Evolutionary conservation across 2,113 vertebrate species (phyloP).

Genomic region (Eolophus roseicapilla): DNA sequence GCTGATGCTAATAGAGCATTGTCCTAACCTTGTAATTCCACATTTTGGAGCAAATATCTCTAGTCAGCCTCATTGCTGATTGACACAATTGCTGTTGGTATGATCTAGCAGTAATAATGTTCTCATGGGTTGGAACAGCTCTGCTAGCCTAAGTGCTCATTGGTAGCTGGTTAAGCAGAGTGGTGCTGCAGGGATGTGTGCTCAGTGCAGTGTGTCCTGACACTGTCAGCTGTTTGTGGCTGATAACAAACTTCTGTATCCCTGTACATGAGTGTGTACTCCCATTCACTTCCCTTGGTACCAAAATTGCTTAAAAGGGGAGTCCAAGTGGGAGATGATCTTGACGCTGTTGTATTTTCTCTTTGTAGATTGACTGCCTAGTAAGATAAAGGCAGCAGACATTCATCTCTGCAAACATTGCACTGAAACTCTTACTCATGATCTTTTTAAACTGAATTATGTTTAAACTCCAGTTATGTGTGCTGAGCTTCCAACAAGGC

Average conservation of each 20-base stretch:
- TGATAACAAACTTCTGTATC: neutral
- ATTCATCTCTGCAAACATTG: neutral
- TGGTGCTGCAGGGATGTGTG: fast-evolving
- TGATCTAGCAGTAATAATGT: neutral
- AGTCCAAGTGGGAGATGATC: neutral
- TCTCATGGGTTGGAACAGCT: neutral
- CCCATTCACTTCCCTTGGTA: neutral
- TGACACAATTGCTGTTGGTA: conserved; percentile 6
- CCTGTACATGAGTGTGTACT: neutral
- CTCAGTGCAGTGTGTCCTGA: neutral
- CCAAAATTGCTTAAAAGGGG: neutral
- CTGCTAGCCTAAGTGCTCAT: neutral
- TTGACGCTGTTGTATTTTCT: neutral
- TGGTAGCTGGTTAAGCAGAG: neutral
- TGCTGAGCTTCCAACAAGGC: neutral
- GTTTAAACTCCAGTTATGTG: neutral
- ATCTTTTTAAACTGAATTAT: neutral
- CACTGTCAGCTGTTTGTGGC: fast-evolving
- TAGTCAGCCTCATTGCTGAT: neutral
- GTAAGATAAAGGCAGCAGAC: neutral
- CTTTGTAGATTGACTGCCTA: neutral
- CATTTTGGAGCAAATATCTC: conserved; percentile 27
- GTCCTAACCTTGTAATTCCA: conserved; percentile 1
- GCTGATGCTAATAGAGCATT: neutral
- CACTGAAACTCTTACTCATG: neutral